Conservation (phyloP, 2,113 vertebrate genomes). For the Brachypteracias leptosomus region DNA sequence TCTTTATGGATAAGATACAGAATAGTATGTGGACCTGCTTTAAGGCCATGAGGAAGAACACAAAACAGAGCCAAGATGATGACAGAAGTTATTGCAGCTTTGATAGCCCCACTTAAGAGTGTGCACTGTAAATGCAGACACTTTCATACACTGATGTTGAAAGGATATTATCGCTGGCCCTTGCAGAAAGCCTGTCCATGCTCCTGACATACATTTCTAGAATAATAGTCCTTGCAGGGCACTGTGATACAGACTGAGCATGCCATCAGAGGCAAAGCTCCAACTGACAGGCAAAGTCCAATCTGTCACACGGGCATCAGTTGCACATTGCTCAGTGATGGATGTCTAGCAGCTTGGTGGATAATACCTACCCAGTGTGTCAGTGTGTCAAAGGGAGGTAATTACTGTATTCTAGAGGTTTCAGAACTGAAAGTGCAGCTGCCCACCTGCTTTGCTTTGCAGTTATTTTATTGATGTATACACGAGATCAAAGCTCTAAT, state of each 20-base stretch:
- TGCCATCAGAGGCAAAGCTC: neutral
- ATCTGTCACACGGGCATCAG: neutral
- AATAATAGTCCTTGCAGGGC: neutral
- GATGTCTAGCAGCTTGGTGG: neutral
- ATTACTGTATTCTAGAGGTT: neutral
- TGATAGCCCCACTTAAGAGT: slow-evolving; percentile 40
- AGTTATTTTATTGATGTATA: neutral
- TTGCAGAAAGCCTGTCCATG: neutral
- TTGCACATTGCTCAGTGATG: neutral
- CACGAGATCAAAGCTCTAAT: neutral
- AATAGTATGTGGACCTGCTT: neutral
- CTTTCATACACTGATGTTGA: neutral
- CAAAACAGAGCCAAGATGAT: slow-evolving; percentile 56
- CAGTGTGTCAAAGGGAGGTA: neutral
- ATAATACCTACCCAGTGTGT: no score
- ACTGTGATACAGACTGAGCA: neutral
- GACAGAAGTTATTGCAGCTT: slow-evolving; percentile 53
- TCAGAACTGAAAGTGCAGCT: neutral
- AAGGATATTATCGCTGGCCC: neutral
- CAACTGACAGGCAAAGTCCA: neutral
- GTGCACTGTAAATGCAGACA: neutral
- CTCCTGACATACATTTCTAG: neutral
- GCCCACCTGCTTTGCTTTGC: neutral
- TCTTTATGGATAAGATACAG: neutral
- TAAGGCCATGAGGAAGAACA: neutral